Conservation (phyloP, 2,888 invertebrate species). For the Tipula vernalis region DNA sequence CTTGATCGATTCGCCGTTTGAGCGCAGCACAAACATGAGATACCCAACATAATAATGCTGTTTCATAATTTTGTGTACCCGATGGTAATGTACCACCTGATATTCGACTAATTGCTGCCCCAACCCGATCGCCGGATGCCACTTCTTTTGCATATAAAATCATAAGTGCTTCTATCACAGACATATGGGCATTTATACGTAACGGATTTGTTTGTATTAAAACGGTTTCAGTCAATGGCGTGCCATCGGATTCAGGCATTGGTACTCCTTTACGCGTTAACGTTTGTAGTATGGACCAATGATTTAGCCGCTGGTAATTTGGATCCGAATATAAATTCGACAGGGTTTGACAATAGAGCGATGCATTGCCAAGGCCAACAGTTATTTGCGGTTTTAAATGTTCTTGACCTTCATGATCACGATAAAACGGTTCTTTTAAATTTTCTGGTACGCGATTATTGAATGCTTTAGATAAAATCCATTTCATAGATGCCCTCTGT, state of each 20-base stretch:
- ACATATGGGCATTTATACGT: slow-evolving; percentile 89
- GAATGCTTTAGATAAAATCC: slow-evolving; percentile 92
- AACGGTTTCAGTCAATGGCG: slow-evolving; percentile 87
- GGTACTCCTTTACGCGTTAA: slow-evolving; percentile 83
- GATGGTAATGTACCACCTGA: slow-evolving; percentile 31
- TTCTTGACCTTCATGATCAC: slow-evolving; percentile 89
- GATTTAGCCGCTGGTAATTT: slow-evolving; percentile 90
- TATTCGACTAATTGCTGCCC: slow-evolving; percentile 62
- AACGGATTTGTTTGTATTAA: slow-evolving; percentile 92
- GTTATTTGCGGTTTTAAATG: slow-evolving; percentile 85
- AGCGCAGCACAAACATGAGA: slow-evolving; percentile 75
- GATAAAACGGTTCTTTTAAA: slow-evolving; percentile 85
- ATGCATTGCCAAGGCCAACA: slow-evolving; percentile 83
- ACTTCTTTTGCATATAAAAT: slow-evolving; percentile 85
- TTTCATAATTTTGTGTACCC: slow-evolving; percentile 48
- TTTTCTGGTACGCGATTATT: slow-evolving; percentile 90
- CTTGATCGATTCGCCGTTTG: slow-evolving; percentile 42
- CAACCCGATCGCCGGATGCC: slow-evolving; percentile 74
- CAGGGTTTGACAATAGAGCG: slow-evolving; percentile 86
- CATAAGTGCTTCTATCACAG: slow-evolving; percentile 93
- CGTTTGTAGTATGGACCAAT: slow-evolving; percentile 89
- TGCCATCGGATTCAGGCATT: slow-evolving; percentile 69
- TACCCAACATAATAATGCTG: slow-evolving; percentile 78
- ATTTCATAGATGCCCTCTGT: slow-evolving; percentile 89
- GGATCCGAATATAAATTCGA: slow-evolving; percentile 94